Evolutionary conservation across 1,140 invertebrate species (phyloP), one percentile per base, ranked within the genome.

Genomic region (Aporrectodea caliginosa): DNA sequence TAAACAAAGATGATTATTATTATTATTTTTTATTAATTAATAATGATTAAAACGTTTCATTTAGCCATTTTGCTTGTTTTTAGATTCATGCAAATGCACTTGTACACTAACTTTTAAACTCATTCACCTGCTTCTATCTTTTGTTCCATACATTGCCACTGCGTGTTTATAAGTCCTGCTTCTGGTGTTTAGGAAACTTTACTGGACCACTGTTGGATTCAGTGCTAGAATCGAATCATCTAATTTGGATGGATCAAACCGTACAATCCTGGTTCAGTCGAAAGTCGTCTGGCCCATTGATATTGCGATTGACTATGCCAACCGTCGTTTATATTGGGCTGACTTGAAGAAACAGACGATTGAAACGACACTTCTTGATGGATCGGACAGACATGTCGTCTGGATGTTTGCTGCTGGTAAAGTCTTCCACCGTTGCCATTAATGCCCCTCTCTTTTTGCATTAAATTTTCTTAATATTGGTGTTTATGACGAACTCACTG

Each of bases 321-420:
- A 95, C 91, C 92, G 93, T 73, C 90, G 93, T 0, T 88, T 99
- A 1, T 99, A 97, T 86, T 99, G 97, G 96, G 94, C 93, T 0
- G 98, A 99, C 86, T 93, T 93, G 0, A 99, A 98, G 86, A 88
- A 96, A 14, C 94, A 96, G 81, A 94, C 92, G 0, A 97, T 99
- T 80, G 96, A 99, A 81, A 86, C 92, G 16, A 93, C 96, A 86
- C 91, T 91, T 78, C 91, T 91, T 33, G 93, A 97, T 86, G 97
- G 96, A 1, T 91, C 90, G 0, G 92, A 93, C 76, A 77, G 85
- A 68, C 79, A 83, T 29, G 76, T 84, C 14, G 83, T 87, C 1
- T 81, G 82, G 69, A 80, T 72, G 2, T 85, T 86, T 78, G 68
- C 71, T 70, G 43, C 76, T 68, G 73, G 81, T 80, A n/a, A 29